Evolutionary conservation across 2,888 invertebrate species (phyloP), one percentile per base, ranked within the genome.

Genomic region (Calliscelio sp.): DNA sequence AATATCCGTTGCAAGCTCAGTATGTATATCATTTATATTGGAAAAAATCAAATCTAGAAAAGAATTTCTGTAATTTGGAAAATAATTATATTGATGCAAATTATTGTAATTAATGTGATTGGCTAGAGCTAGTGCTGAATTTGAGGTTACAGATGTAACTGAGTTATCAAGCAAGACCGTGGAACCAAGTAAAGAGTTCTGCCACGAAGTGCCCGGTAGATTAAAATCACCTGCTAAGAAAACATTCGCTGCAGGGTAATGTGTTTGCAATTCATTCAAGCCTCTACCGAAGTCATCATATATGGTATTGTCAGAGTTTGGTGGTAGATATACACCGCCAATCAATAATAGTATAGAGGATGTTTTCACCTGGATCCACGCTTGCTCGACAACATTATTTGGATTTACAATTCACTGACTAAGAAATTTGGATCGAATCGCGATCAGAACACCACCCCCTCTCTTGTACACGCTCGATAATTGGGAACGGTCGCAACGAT

Each of bases 151-250:
- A 18, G 32, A 10, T 16, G 32, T 41, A 28, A 28, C 28, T 24
- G 10, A 24, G 32, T 57, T 28, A 4, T 32, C 5, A 28, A 32
- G n/a, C 20, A 22, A 22, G n/a, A 53, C 53, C 8, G 57, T 32
- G 10, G 32, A 57, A 16, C 57, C 57, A 24, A 57, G 24, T 4
- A 32, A 32, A 14, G 59, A 14, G 59, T 59, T 59, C 18, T 20
- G 59, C 63, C 63, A 63, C 2, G 3, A 8, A 18, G 4, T 8
- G 44, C 41, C 22, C 1, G 63, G 63, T 25, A 63, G 25, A 44
- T 63, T 63, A 63, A 63, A 63, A 18, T 63, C 63, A n/a, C 63
- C 63, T 24, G 44, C 24, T 18, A 63, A 14, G 10, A 63, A 25
- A 4, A 63, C 16, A 44, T 63, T 2, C 22, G 24, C 20, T 22